Evolutionary conservation across 1,140 invertebrate genomes (phyloP).

Genomic region (Steinernema feltiae): DNA sequence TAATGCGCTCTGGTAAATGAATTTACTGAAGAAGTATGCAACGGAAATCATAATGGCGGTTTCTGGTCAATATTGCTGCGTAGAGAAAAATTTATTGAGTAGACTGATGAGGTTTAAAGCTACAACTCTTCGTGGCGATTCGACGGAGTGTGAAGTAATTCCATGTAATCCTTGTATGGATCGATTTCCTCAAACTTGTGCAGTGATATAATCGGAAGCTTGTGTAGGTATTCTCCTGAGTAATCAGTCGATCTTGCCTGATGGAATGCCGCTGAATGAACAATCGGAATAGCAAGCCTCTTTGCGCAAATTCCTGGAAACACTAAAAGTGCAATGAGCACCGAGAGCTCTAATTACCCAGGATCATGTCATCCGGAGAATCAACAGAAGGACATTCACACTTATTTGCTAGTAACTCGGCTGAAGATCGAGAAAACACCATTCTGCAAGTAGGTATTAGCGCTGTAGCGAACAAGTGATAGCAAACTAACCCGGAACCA

Average conservation of each 20-base stretch:
- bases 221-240: constrained; percentile 19
- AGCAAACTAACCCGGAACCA: constrained; percentile 18
- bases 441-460: constrained; percentile 20
- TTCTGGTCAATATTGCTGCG: too few relatives aligned
- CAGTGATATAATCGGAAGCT: constrained; percentile 35
- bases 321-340: neutral
- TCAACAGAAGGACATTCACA: constrained; percentile 26
- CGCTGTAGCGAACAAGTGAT: neutral
- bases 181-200: constrained; percentile 40
- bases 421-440: constrained; percentile 24
- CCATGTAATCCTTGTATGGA: constrained; percentile 36
- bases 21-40: too few relatives aligned
- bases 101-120: too few relatives aligned
- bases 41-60: too few relatives aligned
- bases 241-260: constrained; percentile 39
- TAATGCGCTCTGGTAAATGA: too few relatives aligned
- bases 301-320: constrained; percentile 31
- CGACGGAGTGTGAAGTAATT: constrained; percentile 24
- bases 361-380: constrained; percentile 29
- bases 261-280: constrained; percentile 39
- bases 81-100: too few relatives aligned
- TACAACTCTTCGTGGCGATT: constrained; percentile 1
- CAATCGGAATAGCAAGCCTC: constrained; percentile 29
- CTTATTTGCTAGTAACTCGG: neutral
- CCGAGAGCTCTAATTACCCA: constrained; percentile 3